phyloP scores from a whole-genome alignment of 2,888 invertebrate genomes.

The Antheraea assamensis region DNA sequence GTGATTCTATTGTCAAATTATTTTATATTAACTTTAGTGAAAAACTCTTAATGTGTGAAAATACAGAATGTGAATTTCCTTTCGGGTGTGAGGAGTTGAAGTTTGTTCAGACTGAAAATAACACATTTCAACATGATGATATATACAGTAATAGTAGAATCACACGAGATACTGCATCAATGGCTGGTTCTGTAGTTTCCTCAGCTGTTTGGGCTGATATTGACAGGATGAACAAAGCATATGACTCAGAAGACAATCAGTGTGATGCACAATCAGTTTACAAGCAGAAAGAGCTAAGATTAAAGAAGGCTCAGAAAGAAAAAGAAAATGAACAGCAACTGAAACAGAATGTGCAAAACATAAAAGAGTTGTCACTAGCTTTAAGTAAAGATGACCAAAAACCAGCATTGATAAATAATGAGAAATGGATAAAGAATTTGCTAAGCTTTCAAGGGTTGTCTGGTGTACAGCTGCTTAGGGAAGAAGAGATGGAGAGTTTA shows the following conservation, averaged over 20 bases:
- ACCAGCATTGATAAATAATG: slow-evolving; percentile 44
- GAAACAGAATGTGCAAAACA: slow-evolving; percentile 42
- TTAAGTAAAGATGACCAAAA: slow-evolving; percentile 33
- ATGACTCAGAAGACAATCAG: slow-evolving; percentile 42
- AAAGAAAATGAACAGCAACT: slow-evolving; percentile 34
- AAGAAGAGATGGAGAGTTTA: slow-evolving; percentile 47
- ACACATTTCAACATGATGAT: slow-evolving; percentile 37
- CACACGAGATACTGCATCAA: slow-evolving; percentile 19
- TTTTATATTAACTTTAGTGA: slow-evolving; percentile 59
- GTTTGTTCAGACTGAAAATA: slow-evolving; percentile 45
- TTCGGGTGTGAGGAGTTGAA: slow-evolving; percentile 57
- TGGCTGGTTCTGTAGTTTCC: slow-evolving; percentile 43
- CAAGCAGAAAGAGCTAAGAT: slow-evolving; percentile 14
- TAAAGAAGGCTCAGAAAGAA: slow-evolving; percentile 25
- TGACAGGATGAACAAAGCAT: slow-evolving; percentile 41
- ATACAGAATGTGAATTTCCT: slow-evolving; percentile 59
- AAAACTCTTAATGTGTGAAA: slow-evolving; percentile 64
- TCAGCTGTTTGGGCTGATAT: slow-evolving; percentile 48
- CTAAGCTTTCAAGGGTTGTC: slow-evolving; percentile 47
- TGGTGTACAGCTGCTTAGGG: slow-evolving; percentile 46
- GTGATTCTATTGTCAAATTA: slow-evolving; percentile 45
- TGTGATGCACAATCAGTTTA: slow-evolving; percentile 23
- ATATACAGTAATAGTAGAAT: slow-evolving; percentile 28
- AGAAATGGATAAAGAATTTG: slow-evolving; percentile 58
- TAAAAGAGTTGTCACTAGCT: slow-evolving; percentile 45